Percentiles rank a stretch among this genome's conserved stretches.
These are phyloP conservation scores for Meloidogyne exigua DNA, from an alignment of 1,140 invertebrate genomes.

Conservation along the genomic window DNA sequence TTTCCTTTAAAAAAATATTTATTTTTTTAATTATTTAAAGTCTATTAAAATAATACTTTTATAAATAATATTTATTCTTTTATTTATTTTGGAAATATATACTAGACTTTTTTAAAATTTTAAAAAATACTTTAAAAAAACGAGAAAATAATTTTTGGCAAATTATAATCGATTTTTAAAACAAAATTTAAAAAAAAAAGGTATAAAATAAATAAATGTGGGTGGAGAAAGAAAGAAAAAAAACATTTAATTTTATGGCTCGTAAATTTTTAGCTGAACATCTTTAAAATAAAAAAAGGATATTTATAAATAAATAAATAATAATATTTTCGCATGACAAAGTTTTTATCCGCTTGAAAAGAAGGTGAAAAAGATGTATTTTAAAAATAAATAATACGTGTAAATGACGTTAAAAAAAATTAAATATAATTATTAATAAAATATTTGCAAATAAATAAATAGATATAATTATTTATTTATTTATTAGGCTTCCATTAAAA, in stretches of 20 bases:
- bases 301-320: no score
- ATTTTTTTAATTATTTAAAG: neutral
- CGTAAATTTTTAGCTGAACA: neutral
- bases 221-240: neutral
- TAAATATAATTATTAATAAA: no score
- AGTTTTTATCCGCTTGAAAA: neutral
- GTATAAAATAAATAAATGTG: neutral
- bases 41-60: neutral
- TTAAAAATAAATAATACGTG: no score
- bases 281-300: neutral
- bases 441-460: no score
- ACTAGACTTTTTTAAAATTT: neutral
- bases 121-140: neutral
- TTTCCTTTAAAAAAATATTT: neutral
- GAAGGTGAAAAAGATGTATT: no score
- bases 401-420: no score
- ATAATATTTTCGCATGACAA: neutral
- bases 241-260: neutral
- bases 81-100: no score
- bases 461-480: no score
- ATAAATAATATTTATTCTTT: no score
- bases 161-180: neutral
- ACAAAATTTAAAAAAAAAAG: neutral
- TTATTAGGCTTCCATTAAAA: no score
- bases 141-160: neutral